Conservation (phyloP, 1,140 invertebrate species). For the Heterodera schachtii region DNA sequence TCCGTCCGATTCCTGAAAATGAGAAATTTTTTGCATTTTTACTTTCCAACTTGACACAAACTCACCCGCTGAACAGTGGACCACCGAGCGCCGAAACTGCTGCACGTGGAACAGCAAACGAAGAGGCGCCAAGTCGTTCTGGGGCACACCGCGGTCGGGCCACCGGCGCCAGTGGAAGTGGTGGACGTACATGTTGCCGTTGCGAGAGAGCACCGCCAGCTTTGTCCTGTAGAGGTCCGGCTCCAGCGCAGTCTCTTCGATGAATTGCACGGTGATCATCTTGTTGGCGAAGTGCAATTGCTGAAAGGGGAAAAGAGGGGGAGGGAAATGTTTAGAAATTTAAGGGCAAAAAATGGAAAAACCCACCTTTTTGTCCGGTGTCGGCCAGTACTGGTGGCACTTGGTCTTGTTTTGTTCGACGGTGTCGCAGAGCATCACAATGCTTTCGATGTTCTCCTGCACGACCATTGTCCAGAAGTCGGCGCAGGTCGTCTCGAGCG, state of each 20-base stretch:
- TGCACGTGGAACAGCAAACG: conserved; percentile 34
- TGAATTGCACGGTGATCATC: conserved; percentile 21
- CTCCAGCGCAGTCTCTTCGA: background rate
- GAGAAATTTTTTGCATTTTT: background rate
- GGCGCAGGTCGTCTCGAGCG: conserved; percentile 65
- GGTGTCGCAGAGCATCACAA: conserved; percentile 68
- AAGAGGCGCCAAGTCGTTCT: conserved; percentile 33
- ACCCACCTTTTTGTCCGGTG: background rate
- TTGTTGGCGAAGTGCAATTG: background rate
- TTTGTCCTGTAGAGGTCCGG: background rate
- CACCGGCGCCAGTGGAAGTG: conserved; percentile 40
- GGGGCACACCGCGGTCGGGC: conserved; percentile 49
- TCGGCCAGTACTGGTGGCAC: conserved; percentile 46
- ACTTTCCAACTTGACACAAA: background rate
- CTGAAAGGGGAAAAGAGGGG: no score
- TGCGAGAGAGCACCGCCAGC: conserved; percentile 1
- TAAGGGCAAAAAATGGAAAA: background rate
- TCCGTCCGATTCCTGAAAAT: conserved; percentile 47
- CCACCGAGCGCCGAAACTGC: conserved; percentile 19
- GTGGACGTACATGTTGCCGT: conserved; percentile 15
- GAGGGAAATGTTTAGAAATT: background rate
- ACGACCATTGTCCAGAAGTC: conserved; percentile 69
- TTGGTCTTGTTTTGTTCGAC: conserved; percentile 64
- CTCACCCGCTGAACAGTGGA: conserved; percentile 51
- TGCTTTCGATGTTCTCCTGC: conserved; percentile 66